These are phyloP conservation scores for Epinotia ramella DNA, from an alignment of 2,888 invertebrate genomes.

Conservation along the genomic window DNA sequence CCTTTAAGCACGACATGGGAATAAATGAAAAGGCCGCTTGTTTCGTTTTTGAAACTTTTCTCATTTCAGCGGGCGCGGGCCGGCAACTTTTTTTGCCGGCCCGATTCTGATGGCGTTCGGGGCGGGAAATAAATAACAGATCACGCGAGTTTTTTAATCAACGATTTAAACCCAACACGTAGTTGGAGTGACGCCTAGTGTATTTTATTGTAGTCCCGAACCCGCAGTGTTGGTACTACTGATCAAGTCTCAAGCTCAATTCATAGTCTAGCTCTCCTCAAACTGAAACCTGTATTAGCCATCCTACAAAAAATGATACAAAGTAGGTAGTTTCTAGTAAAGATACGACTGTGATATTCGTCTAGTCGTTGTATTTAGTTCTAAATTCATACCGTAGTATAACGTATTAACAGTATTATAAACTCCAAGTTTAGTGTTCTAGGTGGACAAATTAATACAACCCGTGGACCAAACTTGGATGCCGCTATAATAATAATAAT, in stretches of 20 bases:
- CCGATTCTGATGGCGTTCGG: slow-evolving; percentile 31
- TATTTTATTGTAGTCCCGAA: background rate
- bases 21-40: slow-evolving; percentile 54
- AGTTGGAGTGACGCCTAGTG: background rate
- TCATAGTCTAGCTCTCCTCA: no score
- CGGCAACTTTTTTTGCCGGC: slow-evolving; percentile 57
- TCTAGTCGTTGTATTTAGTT: no score
- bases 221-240: no score
- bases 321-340: no score
- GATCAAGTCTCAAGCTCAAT: no score
- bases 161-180: background rate
- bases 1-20: slow-evolving; percentile 33
- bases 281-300: no score
- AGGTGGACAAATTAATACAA: background rate
- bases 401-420: no score
- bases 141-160: slow-evolving; percentile 25
- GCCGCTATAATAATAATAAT: no score
- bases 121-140: background rate
- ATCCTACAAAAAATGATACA: no score
- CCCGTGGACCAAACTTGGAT: background rate
- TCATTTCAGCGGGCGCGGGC: slow-evolving; percentile 64
- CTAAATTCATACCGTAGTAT: no score
- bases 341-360: no score
- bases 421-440: background rate
- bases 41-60: slow-evolving; percentile 75